Evolutionary conservation across 2,888 invertebrate genomes (phyloP).

Genomic region (Melieria omissa): DNA sequence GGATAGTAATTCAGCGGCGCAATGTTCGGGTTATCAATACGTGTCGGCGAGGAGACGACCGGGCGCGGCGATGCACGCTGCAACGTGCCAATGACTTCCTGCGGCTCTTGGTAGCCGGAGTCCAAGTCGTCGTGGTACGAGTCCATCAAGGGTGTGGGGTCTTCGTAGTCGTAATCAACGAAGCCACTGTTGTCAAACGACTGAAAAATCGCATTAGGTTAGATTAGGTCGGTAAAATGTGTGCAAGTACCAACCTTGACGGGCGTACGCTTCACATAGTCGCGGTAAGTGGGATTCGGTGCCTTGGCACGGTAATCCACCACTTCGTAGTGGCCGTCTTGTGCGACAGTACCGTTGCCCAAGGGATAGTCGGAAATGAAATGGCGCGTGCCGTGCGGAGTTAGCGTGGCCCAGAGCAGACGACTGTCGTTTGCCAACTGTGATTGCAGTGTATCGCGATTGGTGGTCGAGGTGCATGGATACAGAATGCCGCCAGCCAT

Average conservation of each 20-base stretch:
- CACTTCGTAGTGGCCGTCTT: constrained; percentile 78
- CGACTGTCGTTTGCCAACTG: constrained; percentile 74
- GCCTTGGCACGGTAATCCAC: constrained; percentile 70
- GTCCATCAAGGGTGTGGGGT: constrained; percentile 80
- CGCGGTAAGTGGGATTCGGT: constrained; percentile 56
- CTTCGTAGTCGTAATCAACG: constrained; percentile 85
- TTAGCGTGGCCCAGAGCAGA: constrained; percentile 85
- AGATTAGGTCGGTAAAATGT: not conserved
- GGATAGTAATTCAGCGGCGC: constrained; percentile 80
- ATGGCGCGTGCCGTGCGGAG: constrained; percentile 83
- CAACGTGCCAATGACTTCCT: constrained; percentile 64
- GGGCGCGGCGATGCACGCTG: constrained; percentile 70
- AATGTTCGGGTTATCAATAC: constrained; percentile 82
- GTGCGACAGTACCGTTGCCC: constrained; percentile 57
- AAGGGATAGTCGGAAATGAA: constrained; percentile 74
- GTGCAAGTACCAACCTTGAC: constrained; percentile 55
- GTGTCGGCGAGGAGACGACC: constrained; percentile 81
- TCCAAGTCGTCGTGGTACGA: constrained; percentile 76
- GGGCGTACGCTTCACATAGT: constrained; percentile 61
- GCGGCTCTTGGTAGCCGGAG: constrained; percentile 68
- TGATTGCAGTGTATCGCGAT: constrained; percentile 66
- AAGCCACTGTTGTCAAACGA: constrained; percentile 80
- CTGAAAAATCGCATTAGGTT: constrained; percentile 47
- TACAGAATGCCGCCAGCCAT: constrained; percentile 71
- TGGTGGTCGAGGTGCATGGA: constrained; percentile 69